Evolutionary conservation across 2,888 invertebrate species (phyloP).

Genomic region (Cancer borealis): DNA sequence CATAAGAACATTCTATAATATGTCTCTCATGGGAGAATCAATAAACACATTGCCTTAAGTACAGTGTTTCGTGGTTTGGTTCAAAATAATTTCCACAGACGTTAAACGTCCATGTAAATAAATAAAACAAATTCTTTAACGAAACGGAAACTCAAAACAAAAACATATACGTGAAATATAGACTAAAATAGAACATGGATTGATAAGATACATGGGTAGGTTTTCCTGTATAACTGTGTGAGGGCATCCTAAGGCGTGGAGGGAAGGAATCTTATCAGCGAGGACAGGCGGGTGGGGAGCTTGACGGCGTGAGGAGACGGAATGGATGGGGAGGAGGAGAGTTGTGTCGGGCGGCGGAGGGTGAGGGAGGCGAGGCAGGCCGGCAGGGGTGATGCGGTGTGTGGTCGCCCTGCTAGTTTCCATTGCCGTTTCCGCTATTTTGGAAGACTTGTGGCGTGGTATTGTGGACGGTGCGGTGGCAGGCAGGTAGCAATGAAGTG

Average conservation of each 20-base stretch:
- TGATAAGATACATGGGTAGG: background rate
- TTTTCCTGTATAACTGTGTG: background rate
- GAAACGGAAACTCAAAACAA: background rate
- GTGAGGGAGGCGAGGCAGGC: background rate
- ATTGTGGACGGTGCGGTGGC: background rate
- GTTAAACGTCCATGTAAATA: too few relatives aligned
- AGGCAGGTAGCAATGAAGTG: slow-evolving; percentile 29
- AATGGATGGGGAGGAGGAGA: background rate
- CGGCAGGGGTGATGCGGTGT: slow-evolving; percentile 42
- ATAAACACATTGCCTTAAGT: too few relatives aligned
- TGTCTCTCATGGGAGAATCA: too few relatives aligned
- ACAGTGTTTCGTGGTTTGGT: too few relatives aligned
- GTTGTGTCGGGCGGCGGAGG: background rate
- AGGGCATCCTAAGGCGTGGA: background rate
- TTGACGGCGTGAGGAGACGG: background rate
- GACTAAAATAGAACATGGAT: background rate
- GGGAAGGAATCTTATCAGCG: background rate
- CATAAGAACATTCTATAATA: too few relatives aligned
- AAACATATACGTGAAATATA: background rate
- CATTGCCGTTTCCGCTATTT: slow-evolving; percentile 3
- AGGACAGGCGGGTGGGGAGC: background rate
- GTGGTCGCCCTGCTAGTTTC: background rate
- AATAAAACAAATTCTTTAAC: too few relatives aligned
- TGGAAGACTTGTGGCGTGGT: slow-evolving; percentile 5
- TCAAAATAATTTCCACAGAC: too few relatives aligned